phyloP scores from a whole-genome alignment of 2,797 vertebrate species.

The Peromyscus attwateri region DNA sequence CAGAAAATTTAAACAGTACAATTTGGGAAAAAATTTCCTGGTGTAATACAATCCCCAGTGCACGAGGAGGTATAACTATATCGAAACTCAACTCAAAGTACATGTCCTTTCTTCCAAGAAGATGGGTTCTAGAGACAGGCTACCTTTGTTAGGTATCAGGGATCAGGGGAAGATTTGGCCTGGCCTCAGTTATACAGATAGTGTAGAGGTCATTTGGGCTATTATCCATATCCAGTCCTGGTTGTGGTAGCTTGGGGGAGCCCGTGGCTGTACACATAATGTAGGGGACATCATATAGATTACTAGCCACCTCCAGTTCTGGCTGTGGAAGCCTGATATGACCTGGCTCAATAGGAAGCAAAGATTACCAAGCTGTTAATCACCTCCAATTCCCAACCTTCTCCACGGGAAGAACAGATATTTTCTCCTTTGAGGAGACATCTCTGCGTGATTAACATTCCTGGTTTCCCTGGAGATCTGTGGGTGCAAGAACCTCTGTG shows the following conservation, averaged over 20 bases:
- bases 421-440: neutral
- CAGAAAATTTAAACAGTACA: neutral
- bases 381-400: neutral
- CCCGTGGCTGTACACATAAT: neutral
- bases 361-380: neutral
- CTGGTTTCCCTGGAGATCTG: neutral
- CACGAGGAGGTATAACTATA: neutral
- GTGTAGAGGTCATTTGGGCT: neutral
- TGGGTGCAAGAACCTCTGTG: neutral
- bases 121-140: neutral
- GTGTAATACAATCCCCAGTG: neutral
- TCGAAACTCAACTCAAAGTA: neutral
- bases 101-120: neutral
- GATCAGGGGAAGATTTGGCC: neutral
- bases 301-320: neutral
- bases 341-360: neutral
- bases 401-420: neutral
- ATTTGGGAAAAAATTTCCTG: neutral
- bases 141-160: neutral
- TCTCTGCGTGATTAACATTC: neutral
- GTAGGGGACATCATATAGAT: neutral
- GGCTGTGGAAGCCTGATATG: neutral
- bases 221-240: neutral
- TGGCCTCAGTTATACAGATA: neutral
- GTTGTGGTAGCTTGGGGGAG: neutral